Evolutionary conservation across 2,797 vertebrate species (phyloP).

Genomic region (Pygocentrus nattereri): DNA sequence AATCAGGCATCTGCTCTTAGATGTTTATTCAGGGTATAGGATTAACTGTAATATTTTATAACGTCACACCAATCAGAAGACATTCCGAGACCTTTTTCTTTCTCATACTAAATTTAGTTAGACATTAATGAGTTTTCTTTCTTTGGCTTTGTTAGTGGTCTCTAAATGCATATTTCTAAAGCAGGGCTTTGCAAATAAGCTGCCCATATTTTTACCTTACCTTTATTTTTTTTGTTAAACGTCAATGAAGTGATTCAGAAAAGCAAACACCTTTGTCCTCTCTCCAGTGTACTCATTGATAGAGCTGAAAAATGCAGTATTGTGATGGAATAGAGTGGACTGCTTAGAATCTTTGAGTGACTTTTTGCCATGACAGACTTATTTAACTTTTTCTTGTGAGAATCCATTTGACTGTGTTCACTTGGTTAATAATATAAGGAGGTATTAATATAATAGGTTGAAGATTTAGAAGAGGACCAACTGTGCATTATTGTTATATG

Average conservation of each 20-base stretch:
- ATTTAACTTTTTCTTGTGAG: background rate
- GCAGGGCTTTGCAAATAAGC: background rate
- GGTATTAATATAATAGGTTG: background rate
- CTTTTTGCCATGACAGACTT: background rate
- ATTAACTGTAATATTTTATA: too few species aligned
- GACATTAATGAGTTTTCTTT: background rate
- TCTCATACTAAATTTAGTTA: background rate
- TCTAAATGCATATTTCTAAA: background rate
- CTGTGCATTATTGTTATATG: background rate
- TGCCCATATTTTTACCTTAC: background rate
- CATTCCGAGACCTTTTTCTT: background rate
- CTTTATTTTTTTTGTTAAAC: too few species aligned
- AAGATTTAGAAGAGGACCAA: background rate
- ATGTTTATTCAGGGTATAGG: too few species aligned
- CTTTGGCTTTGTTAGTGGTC: background rate
- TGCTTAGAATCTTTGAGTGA: background rate
- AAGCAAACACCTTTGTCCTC: background rate
- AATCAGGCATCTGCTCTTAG: too few species aligned
- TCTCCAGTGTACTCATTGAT: background rate
- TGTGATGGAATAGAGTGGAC: background rate
- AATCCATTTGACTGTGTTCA: background rate
- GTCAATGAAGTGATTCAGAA: background rate
- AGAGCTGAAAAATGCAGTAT: background rate
- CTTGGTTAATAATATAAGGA: background rate
- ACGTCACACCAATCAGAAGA: background rate